Conservation (phyloP, 2,113 vertebrate genomes). For the Odocoileus virginianus region DNA sequence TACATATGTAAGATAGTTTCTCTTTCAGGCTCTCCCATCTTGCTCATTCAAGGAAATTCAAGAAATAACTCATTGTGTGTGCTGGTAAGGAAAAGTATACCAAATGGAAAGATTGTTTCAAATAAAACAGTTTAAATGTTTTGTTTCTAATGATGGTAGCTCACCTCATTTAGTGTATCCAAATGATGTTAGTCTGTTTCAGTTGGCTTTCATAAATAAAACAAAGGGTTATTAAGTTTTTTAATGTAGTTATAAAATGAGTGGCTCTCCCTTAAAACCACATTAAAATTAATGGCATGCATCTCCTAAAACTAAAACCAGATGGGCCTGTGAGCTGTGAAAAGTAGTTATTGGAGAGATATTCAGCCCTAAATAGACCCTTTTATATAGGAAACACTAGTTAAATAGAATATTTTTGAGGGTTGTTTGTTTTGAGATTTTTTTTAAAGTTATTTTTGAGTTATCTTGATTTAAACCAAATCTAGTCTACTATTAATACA, state of each 20-base stretch:
- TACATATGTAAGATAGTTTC: constrained; percentile 2
- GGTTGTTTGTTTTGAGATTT: neutral
- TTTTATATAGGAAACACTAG: neutral
- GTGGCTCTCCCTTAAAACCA: neutral
- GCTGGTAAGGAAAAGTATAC: neutral
- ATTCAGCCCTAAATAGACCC: neutral
- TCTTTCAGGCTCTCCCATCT: neutral
- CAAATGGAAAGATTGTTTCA: constrained; percentile 24
- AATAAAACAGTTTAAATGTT: neutral
- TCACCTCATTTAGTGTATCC: neutral
- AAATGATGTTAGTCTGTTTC: neutral
- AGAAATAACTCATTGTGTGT: neutral
- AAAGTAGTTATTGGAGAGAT: neutral
- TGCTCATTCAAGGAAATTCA: neutral
- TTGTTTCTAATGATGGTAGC: constrained; percentile 23
- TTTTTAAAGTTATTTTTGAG: neutral
- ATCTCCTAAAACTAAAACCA: constrained; percentile 31
- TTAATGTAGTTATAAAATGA: constrained; percentile 8
- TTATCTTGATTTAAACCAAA: neutral
- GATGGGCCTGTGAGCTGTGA: neutral
- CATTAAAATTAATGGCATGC: constrained; percentile 12
- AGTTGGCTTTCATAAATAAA: constrained; percentile 9
- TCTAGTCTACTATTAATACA: constrained; percentile 1
- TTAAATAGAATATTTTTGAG: neutral
- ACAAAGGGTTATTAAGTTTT: neutral